Evolutionary conservation across 2,888 invertebrate species (phyloP).

Genomic region (Drosophila sordidula): DNA sequence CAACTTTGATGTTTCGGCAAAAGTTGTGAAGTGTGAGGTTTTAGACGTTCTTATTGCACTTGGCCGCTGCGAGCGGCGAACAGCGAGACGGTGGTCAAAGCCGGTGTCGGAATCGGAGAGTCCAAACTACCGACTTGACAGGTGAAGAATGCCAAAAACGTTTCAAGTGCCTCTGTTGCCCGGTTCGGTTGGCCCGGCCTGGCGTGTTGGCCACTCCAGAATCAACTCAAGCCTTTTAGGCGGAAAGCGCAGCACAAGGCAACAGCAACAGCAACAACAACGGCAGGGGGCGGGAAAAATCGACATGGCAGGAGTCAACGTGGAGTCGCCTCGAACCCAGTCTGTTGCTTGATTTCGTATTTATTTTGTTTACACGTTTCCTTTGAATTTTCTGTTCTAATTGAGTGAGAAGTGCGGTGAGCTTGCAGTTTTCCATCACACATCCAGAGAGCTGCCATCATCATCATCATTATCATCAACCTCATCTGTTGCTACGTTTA

Average conservation of each 20-base stretch:
- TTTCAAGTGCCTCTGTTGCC: slow-evolving; percentile 71
- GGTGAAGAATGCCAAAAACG: slow-evolving; percentile 78
- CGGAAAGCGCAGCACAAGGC: slow-evolving; percentile 57
- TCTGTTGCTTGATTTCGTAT: slow-evolving; percentile 61
- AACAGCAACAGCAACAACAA: neutral
- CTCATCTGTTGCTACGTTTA: slow-evolving; percentile 61
- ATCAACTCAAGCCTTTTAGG: slow-evolving; percentile 76
- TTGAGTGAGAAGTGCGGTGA: slow-evolving; percentile 77
- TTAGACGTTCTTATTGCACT: slow-evolving; percentile 80
- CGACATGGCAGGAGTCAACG: slow-evolving; percentile 63
- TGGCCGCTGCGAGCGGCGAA: slow-evolving; percentile 30
- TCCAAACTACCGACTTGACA: slow-evolving; percentile 69
- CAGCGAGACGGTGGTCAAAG: slow-evolving; percentile 27
- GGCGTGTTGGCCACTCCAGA: slow-evolving; percentile 66
- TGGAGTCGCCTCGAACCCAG: slow-evolving; percentile 19
- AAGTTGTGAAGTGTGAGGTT: slow-evolving; percentile 81
- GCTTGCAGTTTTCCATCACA: slow-evolving; percentile 71
- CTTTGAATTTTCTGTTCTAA: slow-evolving; percentile 81
- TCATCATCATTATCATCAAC: slow-evolving; percentile 41
- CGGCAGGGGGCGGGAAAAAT: slow-evolving; percentile 45
- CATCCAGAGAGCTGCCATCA: slow-evolving; percentile 36
- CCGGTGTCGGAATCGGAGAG: slow-evolving; percentile 34
- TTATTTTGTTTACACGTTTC: slow-evolving; percentile 78
- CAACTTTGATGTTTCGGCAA: slow-evolving; percentile 82
- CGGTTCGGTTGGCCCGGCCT: slow-evolving; percentile 35